Evolutionary conservation across 2,888 invertebrate genomes (phyloP), one percentile per base, ranked within the genome.

Genomic region (Habrosyne pyritoides): DNA sequence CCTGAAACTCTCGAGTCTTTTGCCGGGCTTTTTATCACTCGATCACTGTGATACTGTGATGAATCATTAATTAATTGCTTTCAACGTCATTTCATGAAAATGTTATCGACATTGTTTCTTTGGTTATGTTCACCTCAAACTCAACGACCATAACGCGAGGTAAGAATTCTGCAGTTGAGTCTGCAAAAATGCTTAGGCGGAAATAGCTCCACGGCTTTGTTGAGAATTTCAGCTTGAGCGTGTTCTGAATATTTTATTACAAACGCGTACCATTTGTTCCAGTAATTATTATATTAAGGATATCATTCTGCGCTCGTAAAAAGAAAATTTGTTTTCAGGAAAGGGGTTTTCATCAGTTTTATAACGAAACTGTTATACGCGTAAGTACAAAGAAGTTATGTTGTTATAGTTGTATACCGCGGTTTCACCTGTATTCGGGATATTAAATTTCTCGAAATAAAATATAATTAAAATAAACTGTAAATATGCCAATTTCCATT

Each of bases 141-240:
- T 3, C 47, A 7, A 12, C 22, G 18, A 33, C 60, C 21, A 47
- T 59, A 61, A 59, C 49, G 53, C 6, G 55, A 65, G 28, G 33
- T 24, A 42, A 21, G 21, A 21, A n/a, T 28, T 50, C 28, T 18
- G 30, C 28, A 50, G 53, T 51, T 49, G 55, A 53, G 55, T 54
- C 55, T 64, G 68, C 70, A 82, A 83, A 83, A 83, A 80, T 84
- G 71, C 79, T 81, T 73, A 64, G 67, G 65, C 68, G 64, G 67
- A 75, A 77, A 79, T 73, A 82, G 79, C 70, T 82, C 77, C 60
- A 76, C 71, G 73, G 68, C 71, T 75, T 79, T 75, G 80, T 76
- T 73, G 66, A 66, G 73, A 72, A 71, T 75, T 81, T 71, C 61
- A 71, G 66, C 72, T 72, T 77, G 72, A 75, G 77, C 81, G 78